phyloP scores from a whole-genome alignment of 1,140 invertebrate species.

The Trinorchestia longiramus region DNA sequence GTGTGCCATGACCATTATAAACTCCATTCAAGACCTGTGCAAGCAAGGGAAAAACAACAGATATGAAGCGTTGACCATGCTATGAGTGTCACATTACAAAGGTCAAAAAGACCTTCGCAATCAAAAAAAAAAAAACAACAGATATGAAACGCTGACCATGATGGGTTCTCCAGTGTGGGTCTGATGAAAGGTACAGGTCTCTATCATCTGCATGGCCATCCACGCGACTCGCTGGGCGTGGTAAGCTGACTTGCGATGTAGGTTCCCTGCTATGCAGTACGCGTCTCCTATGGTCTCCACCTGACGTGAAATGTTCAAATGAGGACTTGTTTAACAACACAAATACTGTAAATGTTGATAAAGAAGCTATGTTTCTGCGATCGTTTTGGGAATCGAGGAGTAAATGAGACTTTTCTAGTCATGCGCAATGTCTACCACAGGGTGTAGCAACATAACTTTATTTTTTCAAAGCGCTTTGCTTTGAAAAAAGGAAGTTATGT shows the following conservation, averaged over 20 bases:
- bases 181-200: constrained; percentile 85
- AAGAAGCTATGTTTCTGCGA: not conserved
- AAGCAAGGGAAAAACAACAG: not conserved
- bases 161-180: constrained; percentile 93
- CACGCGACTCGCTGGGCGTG: constrained; percentile 95
- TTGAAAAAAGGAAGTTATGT: too few relatives aligned
- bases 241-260: constrained; percentile 84
- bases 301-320: constrained; percentile 70
- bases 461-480: not conserved
- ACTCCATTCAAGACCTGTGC: not conserved
- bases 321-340: not conserved
- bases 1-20: too few relatives aligned
- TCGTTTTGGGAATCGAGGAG: not conserved
- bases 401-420: not conserved
- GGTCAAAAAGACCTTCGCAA: too few relatives aligned
- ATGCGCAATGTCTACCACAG: not conserved
- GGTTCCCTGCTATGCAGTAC: constrained; percentile 92
- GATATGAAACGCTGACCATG: constrained; percentile 75
- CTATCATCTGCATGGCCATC: constrained; percentile 94
- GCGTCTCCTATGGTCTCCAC: constrained; percentile 95
- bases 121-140: not conserved
- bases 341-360: not conserved
- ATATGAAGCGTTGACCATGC: constrained; percentile 94
- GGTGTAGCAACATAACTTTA: not conserved
- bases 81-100: constrained; percentile 85